Conservation (phyloP, 2,797 vertebrate species). For the Glyptemys insculpta region DNA sequence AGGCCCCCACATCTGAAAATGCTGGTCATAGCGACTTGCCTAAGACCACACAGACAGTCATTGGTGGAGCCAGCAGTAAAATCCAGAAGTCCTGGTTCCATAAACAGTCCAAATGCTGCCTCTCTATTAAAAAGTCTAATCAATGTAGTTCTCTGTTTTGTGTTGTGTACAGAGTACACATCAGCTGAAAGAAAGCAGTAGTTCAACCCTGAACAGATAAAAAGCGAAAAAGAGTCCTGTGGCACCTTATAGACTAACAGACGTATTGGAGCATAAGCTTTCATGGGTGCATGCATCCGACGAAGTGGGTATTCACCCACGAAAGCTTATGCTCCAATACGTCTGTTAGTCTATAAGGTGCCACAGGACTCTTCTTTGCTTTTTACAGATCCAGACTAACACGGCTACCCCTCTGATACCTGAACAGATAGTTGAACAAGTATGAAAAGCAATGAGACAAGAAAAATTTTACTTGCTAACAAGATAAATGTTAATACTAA, state of each 20-base stretch:
- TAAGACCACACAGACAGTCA: neutral
- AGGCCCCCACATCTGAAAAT: neutral
- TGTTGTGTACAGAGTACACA: neutral
- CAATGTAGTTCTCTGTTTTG: neutral
- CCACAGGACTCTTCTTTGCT: too few species aligned
- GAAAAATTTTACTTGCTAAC: neutral
- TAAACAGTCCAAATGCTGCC: neutral
- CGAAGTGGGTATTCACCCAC: too few species aligned
- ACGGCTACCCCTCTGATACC: neutral
- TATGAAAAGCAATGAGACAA: neutral
- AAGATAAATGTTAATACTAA: neutral
- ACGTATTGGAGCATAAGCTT: too few species aligned
- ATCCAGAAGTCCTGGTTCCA: neutral
- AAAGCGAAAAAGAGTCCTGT: too few species aligned
- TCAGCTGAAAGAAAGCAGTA: neutral
- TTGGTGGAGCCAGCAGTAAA: neutral
- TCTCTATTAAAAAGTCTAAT: neutral
- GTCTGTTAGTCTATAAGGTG: too few species aligned
- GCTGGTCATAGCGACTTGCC: rapidly evolving
- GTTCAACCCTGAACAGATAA: neutral
- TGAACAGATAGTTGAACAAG: neutral
- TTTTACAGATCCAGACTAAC: too few species aligned
- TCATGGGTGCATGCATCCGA: too few species aligned
- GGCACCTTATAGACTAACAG: too few species aligned
- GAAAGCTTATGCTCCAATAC: too few species aligned